Conservation (phyloP, 2,888 invertebrate genomes). For the Cheilosia soror region DNA sequence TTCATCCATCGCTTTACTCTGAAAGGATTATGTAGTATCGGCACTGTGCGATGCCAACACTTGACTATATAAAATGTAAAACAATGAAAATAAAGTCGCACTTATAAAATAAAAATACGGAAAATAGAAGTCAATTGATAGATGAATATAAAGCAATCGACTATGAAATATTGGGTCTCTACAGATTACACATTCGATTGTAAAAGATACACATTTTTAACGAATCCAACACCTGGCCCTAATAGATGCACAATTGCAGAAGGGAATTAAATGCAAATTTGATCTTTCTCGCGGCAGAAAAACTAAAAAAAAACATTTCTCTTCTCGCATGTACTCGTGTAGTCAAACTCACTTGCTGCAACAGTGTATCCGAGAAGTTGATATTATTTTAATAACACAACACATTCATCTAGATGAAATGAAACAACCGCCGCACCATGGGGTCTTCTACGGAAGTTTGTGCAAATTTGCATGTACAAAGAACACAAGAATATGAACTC, state of each 20-base stretch:
- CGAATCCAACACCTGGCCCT: not conserved
- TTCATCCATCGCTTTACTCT: not conserved
- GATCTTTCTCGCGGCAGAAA: constrained; percentile 4
- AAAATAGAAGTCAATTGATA: no score
- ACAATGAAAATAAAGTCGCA: no score
- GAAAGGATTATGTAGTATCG: no score
- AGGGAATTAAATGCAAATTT: constrained; percentile 5
- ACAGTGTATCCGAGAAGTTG: constrained; percentile 41
- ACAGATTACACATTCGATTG: not conserved
- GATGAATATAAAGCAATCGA: no score
- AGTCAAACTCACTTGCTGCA: not conserved
- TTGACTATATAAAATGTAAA: no score
- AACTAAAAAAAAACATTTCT: constrained; percentile 30
- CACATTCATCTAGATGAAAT: constrained; percentile 50
- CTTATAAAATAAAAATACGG: no score
- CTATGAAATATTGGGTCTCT: no score
- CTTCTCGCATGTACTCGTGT: constrained; percentile 15
- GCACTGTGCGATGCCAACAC: no score
- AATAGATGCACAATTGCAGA: not conserved
- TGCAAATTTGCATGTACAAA: constrained; percentile 64
- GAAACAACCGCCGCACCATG: constrained; percentile 42
- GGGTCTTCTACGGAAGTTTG: constrained; percentile 61
- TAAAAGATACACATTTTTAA: not conserved
- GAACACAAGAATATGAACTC: constrained; percentile 49
- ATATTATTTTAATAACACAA: constrained; percentile 51